These are phyloP conservation scores for Limnephilus marmoratus DNA, from an alignment of 2,888 invertebrate genomes.

Conservation along the genomic window DNA sequence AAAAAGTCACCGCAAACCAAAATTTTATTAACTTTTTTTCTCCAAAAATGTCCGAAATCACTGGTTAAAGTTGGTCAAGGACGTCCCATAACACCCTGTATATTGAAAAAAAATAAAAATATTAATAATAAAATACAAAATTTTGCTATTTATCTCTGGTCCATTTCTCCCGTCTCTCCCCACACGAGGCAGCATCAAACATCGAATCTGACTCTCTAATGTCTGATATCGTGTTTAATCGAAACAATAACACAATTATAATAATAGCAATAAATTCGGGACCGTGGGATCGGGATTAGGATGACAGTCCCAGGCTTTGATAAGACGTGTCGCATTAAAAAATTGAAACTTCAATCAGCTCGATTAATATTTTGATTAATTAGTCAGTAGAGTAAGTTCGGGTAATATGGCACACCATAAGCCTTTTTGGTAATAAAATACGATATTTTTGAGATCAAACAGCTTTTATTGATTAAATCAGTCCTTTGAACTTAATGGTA, in stretches of 20 bases:
- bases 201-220: neutral
- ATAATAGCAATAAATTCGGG: neutral
- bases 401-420: too few species aligned
- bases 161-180: neutral
- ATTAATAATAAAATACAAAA: neutral
- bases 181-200: neutral
- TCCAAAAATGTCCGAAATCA: too few species aligned
- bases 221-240: slow-evolving; percentile 13
- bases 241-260: slow-evolving; percentile 17
- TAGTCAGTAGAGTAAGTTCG: too few species aligned
- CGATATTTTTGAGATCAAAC: too few species aligned
- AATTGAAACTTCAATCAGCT: neutral
- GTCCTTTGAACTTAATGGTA: too few species aligned
- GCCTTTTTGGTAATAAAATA: too few species aligned
- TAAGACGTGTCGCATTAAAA: neutral
- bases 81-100: too few species aligned
- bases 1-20: too few species aligned
- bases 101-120: too few species aligned
- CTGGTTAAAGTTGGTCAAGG: too few species aligned
- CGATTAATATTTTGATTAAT: neutral
- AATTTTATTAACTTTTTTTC: too few species aligned
- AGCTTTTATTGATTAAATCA: too few species aligned
- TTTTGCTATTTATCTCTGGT: neutral
- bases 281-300: neutral
- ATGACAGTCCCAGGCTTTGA: neutral